Evolutionary conservation across 2,113 vertebrate genomes (phyloP).

Genomic region (Cheilinus undulatus): DNA sequence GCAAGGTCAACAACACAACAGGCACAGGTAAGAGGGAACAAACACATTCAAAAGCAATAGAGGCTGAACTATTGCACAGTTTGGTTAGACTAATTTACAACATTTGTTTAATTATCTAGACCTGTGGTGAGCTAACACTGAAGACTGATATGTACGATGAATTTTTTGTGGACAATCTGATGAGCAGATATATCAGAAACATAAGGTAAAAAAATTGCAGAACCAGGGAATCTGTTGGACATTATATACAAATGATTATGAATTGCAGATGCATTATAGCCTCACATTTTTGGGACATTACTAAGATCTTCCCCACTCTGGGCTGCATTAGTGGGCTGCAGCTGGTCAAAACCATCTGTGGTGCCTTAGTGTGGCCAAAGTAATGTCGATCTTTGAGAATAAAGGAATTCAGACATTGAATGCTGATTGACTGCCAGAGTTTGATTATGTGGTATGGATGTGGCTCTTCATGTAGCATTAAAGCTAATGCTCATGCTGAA

Average conservation of each 20-base stretch:
- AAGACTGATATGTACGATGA: neutral
- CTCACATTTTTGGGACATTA: neutral
- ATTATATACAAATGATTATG: too few relatives aligned
- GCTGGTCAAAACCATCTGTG: neutral
- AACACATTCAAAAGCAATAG: conserved; percentile 20
- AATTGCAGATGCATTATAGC: too few relatives aligned
- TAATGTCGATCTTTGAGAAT: too few relatives aligned
- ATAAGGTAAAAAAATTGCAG: too few relatives aligned
- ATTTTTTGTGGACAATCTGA: neutral
- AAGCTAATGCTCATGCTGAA: neutral
- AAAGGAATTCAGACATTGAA: too few relatives aligned
- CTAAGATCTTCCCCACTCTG: neutral
- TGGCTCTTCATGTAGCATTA: conserved; percentile 3
- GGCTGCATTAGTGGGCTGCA: neutral
- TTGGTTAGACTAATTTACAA: too few relatives aligned
- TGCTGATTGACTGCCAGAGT: neutral
- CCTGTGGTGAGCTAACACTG: too few relatives aligned
- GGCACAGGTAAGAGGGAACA: conserved; percentile 29
- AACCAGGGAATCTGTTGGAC: too few relatives aligned
- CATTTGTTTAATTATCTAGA: too few relatives aligned
- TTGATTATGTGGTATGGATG: neutral
- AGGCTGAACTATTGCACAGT: too few relatives aligned
- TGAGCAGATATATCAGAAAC: conserved; percentile 11
- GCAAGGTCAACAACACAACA: conserved; percentile 63
- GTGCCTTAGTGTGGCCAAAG: too few relatives aligned